A percentile compares a stretch with the other conserved stretches of the same genome.
These are phyloP conservation scores for Mormyrus iriodes DNA, from an alignment of 2,113 vertebrate species.

Conservation along the genomic window DNA sequence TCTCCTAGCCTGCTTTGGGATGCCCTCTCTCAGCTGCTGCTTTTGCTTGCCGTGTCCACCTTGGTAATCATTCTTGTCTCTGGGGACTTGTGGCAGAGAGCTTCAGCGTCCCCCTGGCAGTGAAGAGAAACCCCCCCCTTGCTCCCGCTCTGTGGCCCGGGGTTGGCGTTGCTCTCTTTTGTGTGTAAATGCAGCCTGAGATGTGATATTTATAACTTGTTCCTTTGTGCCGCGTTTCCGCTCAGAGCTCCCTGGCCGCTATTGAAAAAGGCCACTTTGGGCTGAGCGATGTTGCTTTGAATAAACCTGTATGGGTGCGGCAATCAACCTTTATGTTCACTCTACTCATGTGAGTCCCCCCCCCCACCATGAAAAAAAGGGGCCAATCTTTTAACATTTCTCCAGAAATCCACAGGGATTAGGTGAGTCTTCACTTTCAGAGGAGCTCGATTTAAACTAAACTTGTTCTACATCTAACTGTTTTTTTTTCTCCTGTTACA, in stretches of 20 bases:
- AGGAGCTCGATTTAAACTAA: background rate
- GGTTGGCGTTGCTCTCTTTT: background rate
- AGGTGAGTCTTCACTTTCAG: background rate
- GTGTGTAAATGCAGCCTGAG: background rate
- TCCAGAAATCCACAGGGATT: background rate
- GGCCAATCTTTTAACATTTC: background rate
- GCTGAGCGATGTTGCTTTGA: background rate
- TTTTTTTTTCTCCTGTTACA: background rate
- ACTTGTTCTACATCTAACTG: background rate
- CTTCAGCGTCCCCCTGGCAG: background rate
- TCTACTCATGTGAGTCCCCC: background rate
- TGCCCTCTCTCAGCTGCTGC: background rate
- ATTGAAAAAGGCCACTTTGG: background rate
- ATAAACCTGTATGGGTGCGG: background rate
- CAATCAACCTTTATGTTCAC: background rate
- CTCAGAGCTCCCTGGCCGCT: background rate
- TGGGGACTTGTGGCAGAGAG: background rate
- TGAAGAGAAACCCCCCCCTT: background rate
- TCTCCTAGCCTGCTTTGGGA: no score
- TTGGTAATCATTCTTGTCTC: background rate
- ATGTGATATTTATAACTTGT: background rate
- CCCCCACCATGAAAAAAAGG: background rate
- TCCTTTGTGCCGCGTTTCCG: background rate
- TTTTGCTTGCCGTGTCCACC: background rate
- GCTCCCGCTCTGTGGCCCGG: background rate